Conservation (phyloP, 1,140 invertebrate species). For the Trachelipus rathkii region DNA sequence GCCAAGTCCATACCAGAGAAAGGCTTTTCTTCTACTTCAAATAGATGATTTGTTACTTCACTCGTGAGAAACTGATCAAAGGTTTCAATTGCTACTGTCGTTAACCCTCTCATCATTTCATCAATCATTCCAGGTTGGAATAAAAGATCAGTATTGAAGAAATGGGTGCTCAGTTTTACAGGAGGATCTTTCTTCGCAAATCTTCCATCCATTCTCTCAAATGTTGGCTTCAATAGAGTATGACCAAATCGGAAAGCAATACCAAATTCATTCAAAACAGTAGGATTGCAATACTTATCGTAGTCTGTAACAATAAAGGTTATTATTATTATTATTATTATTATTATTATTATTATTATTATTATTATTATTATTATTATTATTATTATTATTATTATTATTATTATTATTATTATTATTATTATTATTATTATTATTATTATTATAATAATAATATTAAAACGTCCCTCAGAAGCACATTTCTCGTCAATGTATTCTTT, state of each 20-base stretch:
- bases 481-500: no score
- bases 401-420: no score
- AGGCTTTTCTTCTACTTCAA: conserved; percentile 54
- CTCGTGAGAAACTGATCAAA: conserved; percentile 56
- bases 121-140: conserved; percentile 53
- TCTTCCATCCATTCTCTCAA: conserved; percentile 57
- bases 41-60: conserved; percentile 59
- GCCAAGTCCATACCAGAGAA: conserved; percentile 78
- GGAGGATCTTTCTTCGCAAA: conserved; percentile 51
- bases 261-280: conserved; percentile 63
- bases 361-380: no score
- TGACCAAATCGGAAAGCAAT: conserved; percentile 64
- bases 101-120: conserved; percentile 56
- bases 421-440: no score
- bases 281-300: conserved; percentile 59
- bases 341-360: no score
- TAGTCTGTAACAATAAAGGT: conserved; percentile 54
- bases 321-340: no score
- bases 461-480: no score
- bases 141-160: conserved; percentile 61
- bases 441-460: no score
- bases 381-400: no score
- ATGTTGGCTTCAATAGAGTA: conserved; percentile 60
- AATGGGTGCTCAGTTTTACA: conserved; percentile 57
- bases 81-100: conserved; percentile 56